Conservation (phyloP, 2,797 vertebrate species). For the Betta splendens region DNA sequence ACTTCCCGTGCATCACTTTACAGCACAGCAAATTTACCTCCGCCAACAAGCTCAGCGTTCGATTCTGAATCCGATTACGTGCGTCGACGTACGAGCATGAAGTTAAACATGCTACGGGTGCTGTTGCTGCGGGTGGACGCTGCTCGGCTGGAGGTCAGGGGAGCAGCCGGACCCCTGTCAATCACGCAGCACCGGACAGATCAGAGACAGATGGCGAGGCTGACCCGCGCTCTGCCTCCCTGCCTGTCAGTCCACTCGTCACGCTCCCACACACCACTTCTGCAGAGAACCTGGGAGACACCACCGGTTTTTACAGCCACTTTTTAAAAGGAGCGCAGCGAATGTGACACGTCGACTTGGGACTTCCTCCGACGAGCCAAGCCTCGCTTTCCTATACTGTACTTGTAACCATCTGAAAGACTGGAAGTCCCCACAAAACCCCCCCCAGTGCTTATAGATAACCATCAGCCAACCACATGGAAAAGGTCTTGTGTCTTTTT, state of each 20-base stretch:
- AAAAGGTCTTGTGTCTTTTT: conserved; percentile 27
- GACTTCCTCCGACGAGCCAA: conserved; percentile 18
- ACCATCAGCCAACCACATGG: conserved; percentile 21
- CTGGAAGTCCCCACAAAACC: conserved; percentile 18
- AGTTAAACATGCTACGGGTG: conserved; percentile 33
- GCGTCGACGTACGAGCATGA: conserved; percentile 32
- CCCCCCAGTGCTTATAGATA: conserved; percentile 25
- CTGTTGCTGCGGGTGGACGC: conserved; percentile 45
- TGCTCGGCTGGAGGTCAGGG: conserved; percentile 44
- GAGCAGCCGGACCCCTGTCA: conserved; percentile 53
- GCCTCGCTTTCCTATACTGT: conserved; percentile 2
- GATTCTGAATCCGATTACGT: conserved; percentile 41
- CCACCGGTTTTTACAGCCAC: conserved; percentile 58
- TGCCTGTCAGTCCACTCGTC: conserved; percentile 54
- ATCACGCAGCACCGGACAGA: conserved; percentile 59
- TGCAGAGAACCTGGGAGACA: conserved; percentile 49
- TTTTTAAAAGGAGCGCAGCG: conserved; percentile 55
- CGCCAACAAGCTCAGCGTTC: not conserved
- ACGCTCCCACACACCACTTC: conserved; percentile 30
- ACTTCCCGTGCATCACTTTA: conserved; percentile 17
- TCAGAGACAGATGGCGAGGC: conserved; percentile 65
- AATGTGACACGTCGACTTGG: conserved; percentile 37
- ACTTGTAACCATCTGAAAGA: too few species aligned
- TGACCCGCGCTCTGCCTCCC: conserved; percentile 58
- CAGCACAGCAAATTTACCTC: not conserved